Base-by-base conservation (phyloP, 2,113 vertebrate species). In the Perognathus longimembris region DNA sequence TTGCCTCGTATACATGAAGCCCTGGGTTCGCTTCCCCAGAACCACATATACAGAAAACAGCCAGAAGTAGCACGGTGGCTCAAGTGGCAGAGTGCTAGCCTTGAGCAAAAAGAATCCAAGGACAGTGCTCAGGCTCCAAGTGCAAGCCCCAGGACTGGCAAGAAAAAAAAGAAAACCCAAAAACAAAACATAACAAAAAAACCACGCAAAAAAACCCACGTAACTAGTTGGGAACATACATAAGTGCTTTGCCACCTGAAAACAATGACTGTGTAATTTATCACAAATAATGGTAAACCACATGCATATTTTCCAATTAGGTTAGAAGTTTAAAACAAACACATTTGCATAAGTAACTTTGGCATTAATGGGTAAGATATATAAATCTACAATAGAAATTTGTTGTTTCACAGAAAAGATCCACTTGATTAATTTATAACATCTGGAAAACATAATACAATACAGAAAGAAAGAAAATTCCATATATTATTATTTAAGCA, bases 361-460 rank as follows among this genome's bases (percentile, higher is more conserved):
- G 36, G 3, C 9, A 78, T 71, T 78, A 4, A 63, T 76, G 6
- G 59, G 71, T 95, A 77, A 90, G 71, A 67, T 40, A 74, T 3
- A 15, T n/a, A 89, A 70, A 32, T 38, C 7, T 42, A 78, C 94
- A 73, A 36, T 6, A 85, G 15, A 75, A 26, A 57, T 30, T 64
- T 24, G 40, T 70, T 88, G 20, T 10, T 94, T 64, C 75, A 26
- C 50, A 89, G 50, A 54, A 88, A 89, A 87, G 26, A 89, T 59
- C 30, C 2, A 74, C 3, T 40, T 21, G 28, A 17, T 85, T 45
- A 40, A 70, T 76, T 70, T 45, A 89, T 34, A 82, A 69, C 9
- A 82, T 38, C 71, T 76, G 32, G 61, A 67, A 88, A 63, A 74
- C n/a, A 36, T 76, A 76, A 82, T 14, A 28, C 6, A 87, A 76